Base-by-base conservation (phyloP, 2,797 vertebrate genomes). In the Acanthis flammea region DNA sequence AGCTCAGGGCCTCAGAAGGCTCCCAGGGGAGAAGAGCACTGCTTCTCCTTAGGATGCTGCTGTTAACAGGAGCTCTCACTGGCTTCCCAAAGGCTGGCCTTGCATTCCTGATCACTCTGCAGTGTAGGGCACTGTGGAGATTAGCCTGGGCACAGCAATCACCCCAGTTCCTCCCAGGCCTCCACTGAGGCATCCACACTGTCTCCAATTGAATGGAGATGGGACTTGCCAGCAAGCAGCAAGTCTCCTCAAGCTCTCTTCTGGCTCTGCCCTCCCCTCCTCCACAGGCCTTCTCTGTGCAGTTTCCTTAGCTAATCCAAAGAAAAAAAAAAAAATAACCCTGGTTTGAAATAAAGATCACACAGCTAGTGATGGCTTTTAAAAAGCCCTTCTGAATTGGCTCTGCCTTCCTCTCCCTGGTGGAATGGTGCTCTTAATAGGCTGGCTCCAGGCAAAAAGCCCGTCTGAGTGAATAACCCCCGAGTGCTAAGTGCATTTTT, bases 311-410 rank as follows among this genome's bases (percentile, higher is more conserved):
- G 60, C 65, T 96, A 86, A 94, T 91, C 74, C 47, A 21, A 81
- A 89, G 7, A 12, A 91, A 74, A 70, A 63, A 70, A 63, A 70
- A 63, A 88, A 83, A 94, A 93, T 89, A 86, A 62, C 31, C 21
- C 77, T 63, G 37, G 80, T 95, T 96, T 83, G 78, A 89, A 94
- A 91, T 68, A 83, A 45, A 72, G 90, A 93, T 83, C 50, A 60
- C 70, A 65, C 86, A 82, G 50, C 62, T 83, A 82, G 89, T 25
- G 88, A 81, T 68, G 88, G 60, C 70, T 90, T 96, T 84, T 81
- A 75, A 78, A 91, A 95, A 82, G 55, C 67, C 68, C 78, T 50
- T 45, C 47, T 91, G 63, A 61, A 84, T 73, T 86, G 70, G 48
- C 84, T 88, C 53, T 88, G 84, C 71, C 66, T 92, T 88, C 75